Base-by-base conservation (phyloP, 2,888 invertebrate genomes). In the Pyralis farinalis region DNA sequence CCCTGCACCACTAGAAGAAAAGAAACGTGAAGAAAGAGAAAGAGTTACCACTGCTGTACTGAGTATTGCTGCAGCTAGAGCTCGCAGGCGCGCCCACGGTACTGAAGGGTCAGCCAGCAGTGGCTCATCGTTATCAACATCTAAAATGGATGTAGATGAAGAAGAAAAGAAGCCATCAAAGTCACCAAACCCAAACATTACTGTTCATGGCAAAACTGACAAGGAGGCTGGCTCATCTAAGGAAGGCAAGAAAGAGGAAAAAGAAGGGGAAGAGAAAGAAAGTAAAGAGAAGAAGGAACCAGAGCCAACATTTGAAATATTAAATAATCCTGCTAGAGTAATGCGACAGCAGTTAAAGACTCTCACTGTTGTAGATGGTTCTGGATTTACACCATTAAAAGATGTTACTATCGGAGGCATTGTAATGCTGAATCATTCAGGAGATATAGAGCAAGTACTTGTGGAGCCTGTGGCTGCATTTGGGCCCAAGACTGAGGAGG, bases 31-130 rank as follows among this genome's bases (percentile, higher is more conserved):
- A 71, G 97, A 98, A 75, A 93, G 97, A 25, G 99, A 99, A 77
- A 97, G 99, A 69, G 98, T 99, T 1, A 97, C 98, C 44, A 99
- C 99, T 3, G 99, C 99, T 1, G 97, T 99, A 1, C 91, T 99
- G 34, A 98, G 98, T 67, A 98, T 98, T 64, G 89, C 90, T 0
- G 98, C 99, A 0, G 98, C 98, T 0, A 94, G 98, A 49, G 97
- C 95, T 46, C 94, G 96, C 63, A 93, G 96, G 61, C 94, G 97
- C 55, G 97, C 97, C 71, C 96, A 91, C 35, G 91, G 91, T 34
- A 89, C 96, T 46, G 91, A 91, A 12, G 95, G 88, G 4, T 85
- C 91, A 10, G 87, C 95, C 43, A 88, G 90, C 47, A 85, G 89
- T 32, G 79, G 88, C 25, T 83, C 92, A 59, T 87, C 90, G 4